phyloP scores from a whole-genome alignment of 1,140 invertebrate species.

The Riptortus pedestris region DNA sequence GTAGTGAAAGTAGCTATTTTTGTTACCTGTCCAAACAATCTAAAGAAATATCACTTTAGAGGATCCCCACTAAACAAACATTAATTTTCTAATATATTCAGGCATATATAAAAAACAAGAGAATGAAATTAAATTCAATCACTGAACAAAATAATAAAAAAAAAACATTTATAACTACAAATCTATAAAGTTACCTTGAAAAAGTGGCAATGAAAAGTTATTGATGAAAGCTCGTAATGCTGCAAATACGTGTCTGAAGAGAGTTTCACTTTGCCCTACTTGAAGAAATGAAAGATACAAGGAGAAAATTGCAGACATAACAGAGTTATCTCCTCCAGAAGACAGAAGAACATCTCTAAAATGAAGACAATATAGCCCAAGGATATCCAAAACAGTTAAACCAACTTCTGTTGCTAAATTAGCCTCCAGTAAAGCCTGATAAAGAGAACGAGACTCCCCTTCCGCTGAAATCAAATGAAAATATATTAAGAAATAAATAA shows the following conservation, averaged over 20 bases:
- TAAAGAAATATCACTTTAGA: too few relatives aligned
- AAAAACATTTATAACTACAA: not conserved
- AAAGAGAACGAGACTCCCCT: slow-evolving; percentile 46
- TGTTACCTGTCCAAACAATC: too few relatives aligned
- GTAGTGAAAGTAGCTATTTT: too few relatives aligned
- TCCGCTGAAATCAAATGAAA: slow-evolving; percentile 43
- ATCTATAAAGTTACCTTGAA: slow-evolving; percentile 50
- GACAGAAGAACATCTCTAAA: slow-evolving; percentile 58
- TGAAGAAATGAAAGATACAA: slow-evolving; percentile 79
- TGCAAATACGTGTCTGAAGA: slow-evolving; percentile 84
- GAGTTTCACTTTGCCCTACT: slow-evolving; percentile 76
- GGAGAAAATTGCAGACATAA: slow-evolving; percentile 66
- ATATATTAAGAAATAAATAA: too few relatives aligned
- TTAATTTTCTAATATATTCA: not conserved
- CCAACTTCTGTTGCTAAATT: slow-evolving; percentile 85
- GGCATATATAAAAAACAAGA: not conserved
- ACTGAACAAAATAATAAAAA: not conserved
- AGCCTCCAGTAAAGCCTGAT: slow-evolving; percentile 65
- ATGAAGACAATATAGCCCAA: slow-evolving; percentile 73
- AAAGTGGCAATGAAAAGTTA: slow-evolving; percentile 71
- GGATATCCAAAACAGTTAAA: slow-evolving; percentile 70
- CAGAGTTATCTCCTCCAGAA: slow-evolving; percentile 57
- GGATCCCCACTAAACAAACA: not conserved
- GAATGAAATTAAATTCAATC: not conserved
- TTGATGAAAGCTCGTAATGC: slow-evolving; percentile 81